These are phyloP conservation scores for Lophius americanus DNA, from an alignment of 2,797 vertebrate genomes.

Conservation along the genomic window DNA sequence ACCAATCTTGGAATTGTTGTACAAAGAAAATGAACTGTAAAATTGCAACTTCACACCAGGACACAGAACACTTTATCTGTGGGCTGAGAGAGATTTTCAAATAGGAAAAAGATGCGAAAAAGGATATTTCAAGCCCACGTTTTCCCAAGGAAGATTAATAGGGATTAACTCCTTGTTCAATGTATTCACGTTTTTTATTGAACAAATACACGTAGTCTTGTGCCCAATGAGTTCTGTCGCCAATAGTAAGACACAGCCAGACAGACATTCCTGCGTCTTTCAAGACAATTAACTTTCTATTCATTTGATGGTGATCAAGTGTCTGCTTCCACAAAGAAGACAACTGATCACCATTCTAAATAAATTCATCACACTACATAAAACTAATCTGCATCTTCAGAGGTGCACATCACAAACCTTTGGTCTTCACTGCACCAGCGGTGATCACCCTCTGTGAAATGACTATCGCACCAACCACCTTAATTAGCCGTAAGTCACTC, in stretches of 20 bases:
- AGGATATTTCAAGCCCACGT: neutral
- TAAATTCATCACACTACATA: too few species aligned
- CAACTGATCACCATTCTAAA: too few species aligned
- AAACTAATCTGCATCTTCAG: neutral
- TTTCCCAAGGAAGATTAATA: neutral
- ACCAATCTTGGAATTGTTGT: too few species aligned
- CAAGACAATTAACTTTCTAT: too few species aligned
- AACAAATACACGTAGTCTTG: too few species aligned
- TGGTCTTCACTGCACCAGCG: slow-evolving; percentile 44
- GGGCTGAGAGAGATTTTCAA: slow-evolving; percentile 14
- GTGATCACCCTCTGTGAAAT: slow-evolving; percentile 61
- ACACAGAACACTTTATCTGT: slow-evolving; percentile 3
- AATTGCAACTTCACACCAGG: neutral
- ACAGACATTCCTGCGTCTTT: too few species aligned
- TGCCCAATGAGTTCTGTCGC: too few species aligned
- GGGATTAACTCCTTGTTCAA: too few species aligned
- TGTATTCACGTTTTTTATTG: too few species aligned
- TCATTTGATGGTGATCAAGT: too few species aligned
- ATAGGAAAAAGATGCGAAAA: neutral
- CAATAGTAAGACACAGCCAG: too few species aligned
- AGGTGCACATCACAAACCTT: slow-evolving; percentile 21
- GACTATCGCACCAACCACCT: slow-evolving; percentile 42
- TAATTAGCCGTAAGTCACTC: slow-evolving; percentile 70
- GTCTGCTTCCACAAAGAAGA: too few species aligned
- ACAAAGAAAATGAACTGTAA: neutral